A percentile compares a stretch with the other conserved stretches of the same genome.
Evolutionary conservation across 2,888 invertebrate genomes (phyloP).

Genomic region (Harpagoxenus sublaevis): DNA sequence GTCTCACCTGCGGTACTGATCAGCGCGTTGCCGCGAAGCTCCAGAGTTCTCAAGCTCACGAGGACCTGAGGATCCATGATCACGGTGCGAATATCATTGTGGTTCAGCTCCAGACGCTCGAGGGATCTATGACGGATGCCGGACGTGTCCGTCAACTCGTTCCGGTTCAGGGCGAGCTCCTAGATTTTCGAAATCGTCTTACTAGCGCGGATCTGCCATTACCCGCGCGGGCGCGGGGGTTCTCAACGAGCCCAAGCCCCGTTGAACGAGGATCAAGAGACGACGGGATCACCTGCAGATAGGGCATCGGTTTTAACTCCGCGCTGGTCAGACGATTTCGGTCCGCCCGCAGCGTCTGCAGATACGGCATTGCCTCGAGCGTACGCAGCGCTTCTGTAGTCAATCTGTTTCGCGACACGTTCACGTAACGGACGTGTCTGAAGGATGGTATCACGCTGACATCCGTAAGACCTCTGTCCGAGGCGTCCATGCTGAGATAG

Average conservation of each 20-base stretch:
- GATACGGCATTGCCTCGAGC: conserved; percentile 87
- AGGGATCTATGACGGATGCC: conserved; percentile 88
- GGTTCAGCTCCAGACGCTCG: conserved; percentile 88
- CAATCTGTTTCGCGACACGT: conserved; percentile 88
- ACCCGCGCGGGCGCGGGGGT: background rate
- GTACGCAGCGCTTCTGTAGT: conserved; percentile 87
- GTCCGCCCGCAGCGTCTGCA: conserved; percentile 88
- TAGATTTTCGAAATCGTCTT: conserved; percentile 73
- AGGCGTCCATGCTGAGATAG: conserved; percentile 88
- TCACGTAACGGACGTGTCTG: conserved; percentile 88
- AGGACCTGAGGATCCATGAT: conserved; percentile 75
- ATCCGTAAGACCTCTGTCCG: conserved; percentile 87
- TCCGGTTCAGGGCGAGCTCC: conserved; percentile 88
- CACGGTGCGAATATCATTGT: conserved; percentile 85
- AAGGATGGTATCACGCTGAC: conserved; percentile 87
- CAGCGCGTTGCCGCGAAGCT: conserved; percentile 87
- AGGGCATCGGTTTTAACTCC: conserved; percentile 87
- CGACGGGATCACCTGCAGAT: conserved; percentile 84
- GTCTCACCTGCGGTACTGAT: conserved; percentile 82
- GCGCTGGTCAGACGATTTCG: conserved; percentile 87
- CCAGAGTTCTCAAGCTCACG: conserved; percentile 87
- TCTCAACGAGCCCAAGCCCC: background rate
- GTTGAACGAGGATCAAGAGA: background rate
- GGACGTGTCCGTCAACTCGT: conserved; percentile 87
- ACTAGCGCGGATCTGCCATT: background rate